Evolutionary conservation across 2,113 vertebrate genomes (phyloP).

Genomic region (Carettochelys insculpta): DNA sequence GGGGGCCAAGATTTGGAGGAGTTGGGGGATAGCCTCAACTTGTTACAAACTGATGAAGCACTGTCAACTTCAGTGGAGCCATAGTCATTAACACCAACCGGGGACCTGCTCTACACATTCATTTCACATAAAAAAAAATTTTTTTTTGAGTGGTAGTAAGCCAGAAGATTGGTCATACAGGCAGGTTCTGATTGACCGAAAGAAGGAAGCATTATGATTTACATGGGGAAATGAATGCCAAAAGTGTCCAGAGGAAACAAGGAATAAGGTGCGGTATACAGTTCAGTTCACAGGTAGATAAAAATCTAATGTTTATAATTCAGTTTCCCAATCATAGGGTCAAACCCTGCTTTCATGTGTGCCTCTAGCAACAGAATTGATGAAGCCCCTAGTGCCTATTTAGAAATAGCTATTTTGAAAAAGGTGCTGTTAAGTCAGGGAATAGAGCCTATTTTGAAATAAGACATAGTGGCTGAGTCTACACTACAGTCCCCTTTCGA

Average conservation of each 20-base stretch:
- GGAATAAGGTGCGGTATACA: not conserved
- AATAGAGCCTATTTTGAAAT: too few species aligned
- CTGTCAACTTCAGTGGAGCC: not conserved
- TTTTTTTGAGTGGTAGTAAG: conserved; percentile 7
- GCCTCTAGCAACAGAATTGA: not conserved
- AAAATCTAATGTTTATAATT: not conserved
- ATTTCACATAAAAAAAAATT: not conserved
- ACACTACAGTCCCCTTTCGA: too few species aligned
- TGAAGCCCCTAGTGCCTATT: not conserved
- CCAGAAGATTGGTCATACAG: not conserved
- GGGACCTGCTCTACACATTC: not conserved
- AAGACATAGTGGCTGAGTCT: too few species aligned
- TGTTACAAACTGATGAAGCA: not conserved
- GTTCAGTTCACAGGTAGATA: not conserved
- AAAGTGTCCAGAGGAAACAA: not conserved
- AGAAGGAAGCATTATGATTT: not conserved
- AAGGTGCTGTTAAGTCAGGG: too few species aligned
- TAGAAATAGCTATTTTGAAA: too few species aligned
- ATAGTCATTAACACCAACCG: conserved; percentile 4
- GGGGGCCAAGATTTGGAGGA: too few species aligned
- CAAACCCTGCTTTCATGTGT: not conserved
- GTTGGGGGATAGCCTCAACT: not conserved
- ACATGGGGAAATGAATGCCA: not conserved
- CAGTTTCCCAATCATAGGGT: not conserved
- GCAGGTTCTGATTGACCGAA: conserved; percentile 30